Percentiles rank a stretch among this genome's conserved stretches.
Conservation (phyloP, 2,797 vertebrate species). For the Clarias laeviceps region DNA sequence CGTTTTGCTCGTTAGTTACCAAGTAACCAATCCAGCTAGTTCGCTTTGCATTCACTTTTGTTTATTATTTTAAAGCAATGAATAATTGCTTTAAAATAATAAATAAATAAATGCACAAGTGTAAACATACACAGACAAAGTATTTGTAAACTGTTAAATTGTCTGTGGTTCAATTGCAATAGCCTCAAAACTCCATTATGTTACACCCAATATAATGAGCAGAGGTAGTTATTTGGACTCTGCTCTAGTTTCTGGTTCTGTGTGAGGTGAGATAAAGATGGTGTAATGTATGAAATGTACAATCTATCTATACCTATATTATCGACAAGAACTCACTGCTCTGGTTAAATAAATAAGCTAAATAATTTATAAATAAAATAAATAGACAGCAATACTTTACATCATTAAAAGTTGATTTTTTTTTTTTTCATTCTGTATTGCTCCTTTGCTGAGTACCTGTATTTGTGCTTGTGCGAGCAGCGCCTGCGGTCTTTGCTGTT, state of each 20-base stretch:
- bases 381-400: not conserved
- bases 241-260: not conserved
- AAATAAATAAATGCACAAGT: too few relatives aligned
- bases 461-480: slow-evolving; percentile 97
- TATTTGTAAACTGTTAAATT: not conserved
- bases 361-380: not conserved
- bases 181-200: not conserved
- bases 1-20: not conserved
- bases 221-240: not conserved
- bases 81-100: not conserved
- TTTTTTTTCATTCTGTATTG: not conserved
- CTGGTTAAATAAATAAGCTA: not conserved
- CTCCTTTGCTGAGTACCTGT: slow-evolving; percentile 79
- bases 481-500: slow-evolving; percentile 98
- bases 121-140: not conserved
- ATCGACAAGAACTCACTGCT: not conserved
- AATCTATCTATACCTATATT: not conserved
- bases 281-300: not conserved
- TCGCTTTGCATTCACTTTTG: too few relatives aligned
- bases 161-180: not conserved
- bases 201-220: not conserved
- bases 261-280: not conserved
- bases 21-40: too few relatives aligned
- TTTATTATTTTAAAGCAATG: not conserved
- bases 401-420: not conserved